phyloP scores from a whole-genome alignment of 2,797 vertebrate genomes.

The Serranus cabrilla region DNA sequence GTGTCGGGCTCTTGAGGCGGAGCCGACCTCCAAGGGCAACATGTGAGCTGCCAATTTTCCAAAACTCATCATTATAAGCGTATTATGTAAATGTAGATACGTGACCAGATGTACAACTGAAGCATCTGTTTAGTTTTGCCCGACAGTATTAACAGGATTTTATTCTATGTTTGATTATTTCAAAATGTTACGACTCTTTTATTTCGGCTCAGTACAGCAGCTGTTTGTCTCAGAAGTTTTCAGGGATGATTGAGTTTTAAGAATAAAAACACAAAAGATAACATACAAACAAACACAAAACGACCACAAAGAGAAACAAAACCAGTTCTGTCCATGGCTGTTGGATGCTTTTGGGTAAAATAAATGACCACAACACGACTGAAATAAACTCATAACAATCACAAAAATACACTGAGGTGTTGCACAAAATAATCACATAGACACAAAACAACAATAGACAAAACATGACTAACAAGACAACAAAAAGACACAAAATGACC shows the following conservation, averaged over 20 bases:
- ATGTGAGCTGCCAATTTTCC: background rate
- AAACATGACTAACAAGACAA: too few relatives aligned
- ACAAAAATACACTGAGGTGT: too few relatives aligned
- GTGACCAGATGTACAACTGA: constrained; percentile 32
- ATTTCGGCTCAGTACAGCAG: background rate
- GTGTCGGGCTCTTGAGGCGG: background rate
- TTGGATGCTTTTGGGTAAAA: too few relatives aligned
- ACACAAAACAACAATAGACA: too few relatives aligned
- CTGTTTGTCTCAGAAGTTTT: background rate
- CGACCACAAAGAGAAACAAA: too few relatives aligned
- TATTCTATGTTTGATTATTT: constrained; percentile 18
- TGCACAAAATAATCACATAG: too few relatives aligned
- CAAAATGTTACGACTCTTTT: background rate
- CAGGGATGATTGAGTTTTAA: background rate
- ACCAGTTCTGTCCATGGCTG: too few relatives aligned
- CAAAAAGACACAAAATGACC: too few relatives aligned
- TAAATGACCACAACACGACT: too few relatives aligned
- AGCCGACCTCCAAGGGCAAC: constrained; percentile 14
- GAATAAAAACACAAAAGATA: background rate
- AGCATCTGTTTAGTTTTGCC: constrained; percentile 38
- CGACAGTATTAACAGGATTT: constrained; percentile 14
- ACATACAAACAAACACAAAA: background rate
- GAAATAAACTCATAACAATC: too few relatives aligned
- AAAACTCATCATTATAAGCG: constrained; percentile 28
- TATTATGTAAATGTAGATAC: constrained; percentile 49